phyloP scores from a whole-genome alignment of 2,113 vertebrate species.

The Aplodontia rufa region DNA sequence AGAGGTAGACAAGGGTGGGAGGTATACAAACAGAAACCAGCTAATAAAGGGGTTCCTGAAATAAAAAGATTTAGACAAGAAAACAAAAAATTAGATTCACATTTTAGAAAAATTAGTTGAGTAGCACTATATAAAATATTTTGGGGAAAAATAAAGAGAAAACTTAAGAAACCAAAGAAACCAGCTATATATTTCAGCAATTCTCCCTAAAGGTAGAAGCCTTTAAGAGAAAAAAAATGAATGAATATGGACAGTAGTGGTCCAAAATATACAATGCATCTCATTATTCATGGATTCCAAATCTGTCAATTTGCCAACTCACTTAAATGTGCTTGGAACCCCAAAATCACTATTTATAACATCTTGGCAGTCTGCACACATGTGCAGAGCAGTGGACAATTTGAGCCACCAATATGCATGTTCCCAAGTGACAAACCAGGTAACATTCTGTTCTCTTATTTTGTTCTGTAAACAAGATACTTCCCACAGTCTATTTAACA shows the following conservation, averaged over 20 bases:
- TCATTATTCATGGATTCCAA: background rate
- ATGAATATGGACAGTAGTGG: background rate
- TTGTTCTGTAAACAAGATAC: background rate
- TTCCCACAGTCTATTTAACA: background rate
- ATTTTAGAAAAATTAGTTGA: conserved; percentile 28
- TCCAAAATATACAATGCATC: background rate
- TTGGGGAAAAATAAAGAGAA: background rate
- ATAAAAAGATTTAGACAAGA: background rate
- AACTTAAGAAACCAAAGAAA: conserved; percentile 35
- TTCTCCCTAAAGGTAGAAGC: background rate
- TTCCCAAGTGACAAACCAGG: background rate
- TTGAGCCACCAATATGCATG: background rate
- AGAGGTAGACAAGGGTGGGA: background rate
- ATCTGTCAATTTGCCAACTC: background rate
- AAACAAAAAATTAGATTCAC: background rate
- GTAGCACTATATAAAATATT: background rate
- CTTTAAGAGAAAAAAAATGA: background rate
- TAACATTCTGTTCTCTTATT: background rate
- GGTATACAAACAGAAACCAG: background rate
- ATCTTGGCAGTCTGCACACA: background rate
- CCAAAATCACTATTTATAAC: background rate
- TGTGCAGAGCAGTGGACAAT: background rate
- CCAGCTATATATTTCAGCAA: background rate
- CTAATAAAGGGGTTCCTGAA: background rate
- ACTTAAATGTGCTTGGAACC: background rate